Evolutionary conservation across 2,888 invertebrate genomes (phyloP).

Genomic region (Cosmia trapezina): DNA sequence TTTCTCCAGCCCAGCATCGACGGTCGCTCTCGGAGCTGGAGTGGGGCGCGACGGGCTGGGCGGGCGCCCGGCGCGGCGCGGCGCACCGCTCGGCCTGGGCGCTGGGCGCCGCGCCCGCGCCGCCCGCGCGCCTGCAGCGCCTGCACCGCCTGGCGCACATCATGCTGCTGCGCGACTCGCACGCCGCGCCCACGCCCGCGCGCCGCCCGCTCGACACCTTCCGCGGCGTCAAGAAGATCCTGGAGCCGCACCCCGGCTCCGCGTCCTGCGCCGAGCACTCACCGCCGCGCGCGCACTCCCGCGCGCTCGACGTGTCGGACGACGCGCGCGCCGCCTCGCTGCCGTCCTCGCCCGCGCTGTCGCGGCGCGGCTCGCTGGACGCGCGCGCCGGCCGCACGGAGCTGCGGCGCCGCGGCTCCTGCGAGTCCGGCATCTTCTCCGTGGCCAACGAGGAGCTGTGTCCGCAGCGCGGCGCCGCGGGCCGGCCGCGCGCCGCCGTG

Average conservation of each 20-base stretch:
- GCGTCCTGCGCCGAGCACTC: constrained; percentile 95
- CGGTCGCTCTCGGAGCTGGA: constrained; percentile 93
- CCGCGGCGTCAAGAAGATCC: constrained; percentile 95
- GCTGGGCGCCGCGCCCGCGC: constrained; percentile 73
- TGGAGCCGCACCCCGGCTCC: constrained; percentile 92
- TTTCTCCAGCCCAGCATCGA: constrained; percentile 91
- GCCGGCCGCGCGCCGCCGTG: constrained; percentile 75
- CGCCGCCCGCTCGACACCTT: constrained; percentile 94
- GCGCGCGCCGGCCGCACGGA: constrained; percentile 69
- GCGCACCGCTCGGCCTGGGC: constrained; percentile 75
- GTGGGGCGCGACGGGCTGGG: constrained; percentile 88
- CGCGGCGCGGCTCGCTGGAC: constrained; percentile 72
- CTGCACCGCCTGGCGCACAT: constrained; percentile 94
- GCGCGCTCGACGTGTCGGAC: constrained; percentile 65
- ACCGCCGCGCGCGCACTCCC: constrained; percentile 83
- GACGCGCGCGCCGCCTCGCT: constrained; percentile 80
- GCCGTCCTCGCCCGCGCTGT: constrained; percentile 82
- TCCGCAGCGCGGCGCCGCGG: constrained; percentile 76
- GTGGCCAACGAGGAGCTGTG: constrained; percentile 95
- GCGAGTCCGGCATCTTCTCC: constrained; percentile 97
- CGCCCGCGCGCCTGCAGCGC: constrained; percentile 84
- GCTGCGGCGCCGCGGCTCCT: constrained; percentile 92
- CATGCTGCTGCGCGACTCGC: constrained; percentile 96
- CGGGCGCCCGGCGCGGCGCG: constrained; percentile 67
- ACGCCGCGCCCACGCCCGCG: constrained; percentile 92